phyloP scores from a whole-genome alignment of 2,797 vertebrate species.

The Mus minutoides region DNA sequence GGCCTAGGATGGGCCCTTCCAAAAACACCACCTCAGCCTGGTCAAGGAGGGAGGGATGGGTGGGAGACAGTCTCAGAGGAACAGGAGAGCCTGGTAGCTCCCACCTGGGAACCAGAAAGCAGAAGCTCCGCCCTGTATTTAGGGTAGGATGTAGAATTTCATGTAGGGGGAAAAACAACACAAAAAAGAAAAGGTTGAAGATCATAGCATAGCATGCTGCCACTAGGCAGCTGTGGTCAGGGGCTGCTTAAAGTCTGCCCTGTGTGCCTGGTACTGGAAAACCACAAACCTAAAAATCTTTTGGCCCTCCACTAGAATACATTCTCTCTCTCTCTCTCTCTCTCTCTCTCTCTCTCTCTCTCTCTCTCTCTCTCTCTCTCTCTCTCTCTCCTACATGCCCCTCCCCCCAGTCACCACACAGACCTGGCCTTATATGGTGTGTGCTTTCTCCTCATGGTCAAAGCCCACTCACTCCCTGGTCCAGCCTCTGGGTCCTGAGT shows the following conservation, averaged over 20 bases:
- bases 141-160: background rate
- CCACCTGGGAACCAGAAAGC: accelerated
- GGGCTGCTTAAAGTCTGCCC: background rate
- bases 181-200: background rate
- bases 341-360: background rate
- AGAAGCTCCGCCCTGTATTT: background rate
- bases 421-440: slow-evolving; percentile 49
- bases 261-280: slow-evolving; percentile 57
- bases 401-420: background rate
- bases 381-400: no score
- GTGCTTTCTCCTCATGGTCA: background rate
- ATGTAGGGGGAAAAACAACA: background rate
- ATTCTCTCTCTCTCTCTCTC: background rate
- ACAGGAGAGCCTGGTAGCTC: background rate
- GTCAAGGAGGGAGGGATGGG: accelerated
- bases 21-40: background rate
- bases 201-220: background rate
- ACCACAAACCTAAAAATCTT: slow-evolving; percentile 49
- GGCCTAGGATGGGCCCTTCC: background rate
- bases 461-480: background rate
- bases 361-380: background rate
- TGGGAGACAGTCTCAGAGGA: background rate
- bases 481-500: background rate
- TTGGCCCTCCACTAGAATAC: background rate
- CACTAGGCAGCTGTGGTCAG: slow-evolving; percentile 12